Evolutionary conservation across 1,140 invertebrate genomes (phyloP).

Genomic region (Heliothis subflexa): DNA sequence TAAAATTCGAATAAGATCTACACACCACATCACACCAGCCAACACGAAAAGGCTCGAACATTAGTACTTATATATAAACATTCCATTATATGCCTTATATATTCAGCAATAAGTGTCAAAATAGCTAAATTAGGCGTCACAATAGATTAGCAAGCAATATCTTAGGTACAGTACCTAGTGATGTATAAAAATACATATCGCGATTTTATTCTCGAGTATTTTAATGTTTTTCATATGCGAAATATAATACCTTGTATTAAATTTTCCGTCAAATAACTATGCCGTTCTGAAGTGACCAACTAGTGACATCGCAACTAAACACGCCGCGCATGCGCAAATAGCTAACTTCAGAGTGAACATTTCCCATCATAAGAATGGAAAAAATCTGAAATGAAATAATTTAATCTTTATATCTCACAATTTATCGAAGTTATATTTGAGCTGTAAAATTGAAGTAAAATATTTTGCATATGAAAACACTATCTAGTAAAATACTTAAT

Average conservation of each 20-base stretch:
- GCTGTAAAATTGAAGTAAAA: background rate
- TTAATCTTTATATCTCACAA: no score
- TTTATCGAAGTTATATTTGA: background rate
- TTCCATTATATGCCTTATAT: slow-evolving; percentile 58
- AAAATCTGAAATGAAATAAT: no score
- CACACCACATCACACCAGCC: slow-evolving; percentile 4
- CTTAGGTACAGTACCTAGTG: slow-evolving; percentile 32
- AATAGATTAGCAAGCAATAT: slow-evolving; percentile 44
- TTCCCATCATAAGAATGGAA: no score
- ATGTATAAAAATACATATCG: slow-evolving; percentile 1
- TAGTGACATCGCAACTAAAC: no score
- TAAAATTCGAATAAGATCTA: background rate
- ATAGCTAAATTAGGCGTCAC: slow-evolving; percentile 48
- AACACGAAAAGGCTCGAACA: background rate
- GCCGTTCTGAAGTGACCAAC: no score
- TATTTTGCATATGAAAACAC: slow-evolving; percentile 16
- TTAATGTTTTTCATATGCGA: slow-evolving; percentile 1
- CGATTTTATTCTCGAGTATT: background rate
- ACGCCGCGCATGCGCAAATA: no score
- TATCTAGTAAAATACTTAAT: slow-evolving; percentile 32
- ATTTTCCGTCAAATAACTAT: no score
- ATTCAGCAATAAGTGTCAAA: slow-evolving; percentile 55
- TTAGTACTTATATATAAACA: slow-evolving; percentile 44
- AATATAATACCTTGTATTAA: background rate
- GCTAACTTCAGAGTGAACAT: no score